Evolutionary conservation across 1,140 invertebrate species (phyloP).

Genomic region (Magallana gigas): DNA sequence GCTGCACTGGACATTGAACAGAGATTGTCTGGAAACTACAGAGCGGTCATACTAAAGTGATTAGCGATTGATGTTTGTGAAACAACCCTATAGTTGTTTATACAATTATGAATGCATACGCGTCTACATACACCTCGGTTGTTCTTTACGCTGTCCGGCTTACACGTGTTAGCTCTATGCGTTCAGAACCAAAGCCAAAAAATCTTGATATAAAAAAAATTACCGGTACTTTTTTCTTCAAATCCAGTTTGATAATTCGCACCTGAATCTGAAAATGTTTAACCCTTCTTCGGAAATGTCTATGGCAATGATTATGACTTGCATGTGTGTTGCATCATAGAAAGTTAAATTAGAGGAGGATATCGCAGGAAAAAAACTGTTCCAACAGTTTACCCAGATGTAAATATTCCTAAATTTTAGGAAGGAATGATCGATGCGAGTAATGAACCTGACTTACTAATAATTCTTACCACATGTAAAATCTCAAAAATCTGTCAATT

Average conservation of each 20-base stretch:
- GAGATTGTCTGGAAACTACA: too few relatives aligned
- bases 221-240: too few relatives aligned
- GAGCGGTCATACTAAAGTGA: constrained; percentile 8
- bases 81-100: not conserved
- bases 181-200: too few relatives aligned
- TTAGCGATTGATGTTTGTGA: constrained; percentile 12
- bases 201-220: too few relatives aligned
- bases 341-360: not conserved
- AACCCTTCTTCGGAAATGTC: not conserved
- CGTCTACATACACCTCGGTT: not conserved
- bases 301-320: not conserved
- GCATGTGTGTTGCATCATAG: not conserved
- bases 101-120: not conserved
- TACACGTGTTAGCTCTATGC: not conserved
- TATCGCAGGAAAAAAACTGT: not conserved
- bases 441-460: not conserved
- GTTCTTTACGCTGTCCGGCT: not conserved
- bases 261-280: not conserved
- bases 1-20: too few relatives aligned
- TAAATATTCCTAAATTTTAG: too few relatives aligned
- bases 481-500: not conserved
- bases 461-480: not conserved
- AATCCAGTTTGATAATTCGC: too few relatives aligned
- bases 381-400: too few relatives aligned
- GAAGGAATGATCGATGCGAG: not conserved